Percentiles rank a stretch among this genome's conserved stretches.
phyloP scores from a whole-genome alignment of 2,113 vertebrate species.

The Pteronura brasiliensis region DNA sequence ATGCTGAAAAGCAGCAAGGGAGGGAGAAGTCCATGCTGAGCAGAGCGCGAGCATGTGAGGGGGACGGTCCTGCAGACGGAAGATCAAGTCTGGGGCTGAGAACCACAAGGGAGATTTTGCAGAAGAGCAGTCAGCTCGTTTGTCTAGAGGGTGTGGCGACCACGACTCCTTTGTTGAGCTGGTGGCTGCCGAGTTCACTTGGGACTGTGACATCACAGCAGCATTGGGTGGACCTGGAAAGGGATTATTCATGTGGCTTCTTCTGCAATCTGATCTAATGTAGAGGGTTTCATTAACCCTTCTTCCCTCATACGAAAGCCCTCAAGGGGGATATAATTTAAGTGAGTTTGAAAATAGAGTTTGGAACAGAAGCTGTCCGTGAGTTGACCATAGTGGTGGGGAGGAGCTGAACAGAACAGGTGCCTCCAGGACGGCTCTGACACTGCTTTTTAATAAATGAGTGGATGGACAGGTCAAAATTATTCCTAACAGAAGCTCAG shows the following conservation, averaged over 20 bases:
- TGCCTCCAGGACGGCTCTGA: rapidly evolving
- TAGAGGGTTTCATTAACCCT: neutral
- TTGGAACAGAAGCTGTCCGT: neutral
- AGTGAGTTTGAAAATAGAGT: neutral
- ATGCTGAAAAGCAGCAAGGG: too few relatives aligned
- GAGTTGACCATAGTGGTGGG: neutral
- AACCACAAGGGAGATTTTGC: rapidly evolving
- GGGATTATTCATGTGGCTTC: neutral
- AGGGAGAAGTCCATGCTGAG: too few relatives aligned
- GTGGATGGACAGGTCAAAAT: neutral
- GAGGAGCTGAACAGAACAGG: neutral
- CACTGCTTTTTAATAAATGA: rapidly evolving
- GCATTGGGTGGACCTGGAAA: rapidly evolving
- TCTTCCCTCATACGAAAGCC: neutral
- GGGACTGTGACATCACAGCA: neutral
- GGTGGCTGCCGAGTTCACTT: rapidly evolving
- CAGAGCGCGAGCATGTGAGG: rapidly evolving
- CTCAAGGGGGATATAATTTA: neutral
- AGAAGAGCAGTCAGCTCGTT: rapidly evolving
- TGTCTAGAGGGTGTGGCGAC: rapidly evolving
- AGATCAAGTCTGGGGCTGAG: rapidly evolving
- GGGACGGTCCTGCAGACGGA: neutral
- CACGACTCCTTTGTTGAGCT: rapidly evolving
- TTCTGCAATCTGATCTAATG: neutral
- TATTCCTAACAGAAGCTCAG: neutral